Evolutionary conservation across 2,113 vertebrate species (phyloP).

Genomic region (Bos indicus): DNA sequence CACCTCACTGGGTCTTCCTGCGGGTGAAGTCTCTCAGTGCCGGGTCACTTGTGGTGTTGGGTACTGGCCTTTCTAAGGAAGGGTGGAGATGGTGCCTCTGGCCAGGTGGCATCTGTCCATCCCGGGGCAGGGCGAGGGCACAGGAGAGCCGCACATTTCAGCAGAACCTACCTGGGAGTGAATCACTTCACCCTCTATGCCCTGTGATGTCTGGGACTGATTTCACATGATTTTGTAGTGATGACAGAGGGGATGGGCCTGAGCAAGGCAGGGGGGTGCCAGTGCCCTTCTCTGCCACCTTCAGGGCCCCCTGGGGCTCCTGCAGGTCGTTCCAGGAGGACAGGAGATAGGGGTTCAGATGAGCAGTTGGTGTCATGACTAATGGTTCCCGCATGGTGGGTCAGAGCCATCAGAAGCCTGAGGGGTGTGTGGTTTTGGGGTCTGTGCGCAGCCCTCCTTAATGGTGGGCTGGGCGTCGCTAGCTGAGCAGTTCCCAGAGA

Average conservation of each 20-base stretch:
- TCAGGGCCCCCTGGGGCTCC: not conserved
- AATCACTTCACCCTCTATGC: fast-evolving
- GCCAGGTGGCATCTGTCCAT: not conserved
- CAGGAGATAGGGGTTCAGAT: fast-evolving
- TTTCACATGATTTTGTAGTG: not conserved
- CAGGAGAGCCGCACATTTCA: fast-evolving
- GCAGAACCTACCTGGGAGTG: not conserved
- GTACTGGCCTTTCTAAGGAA: not conserved
- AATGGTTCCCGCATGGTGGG: fast-evolving
- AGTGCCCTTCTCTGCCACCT: not conserved
- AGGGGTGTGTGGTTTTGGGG: not conserved
- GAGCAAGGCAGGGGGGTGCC: not conserved
- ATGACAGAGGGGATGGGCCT: no score
- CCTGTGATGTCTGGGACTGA: not conserved
- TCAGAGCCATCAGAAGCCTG: no score
- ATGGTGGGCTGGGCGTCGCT: fast-evolving
- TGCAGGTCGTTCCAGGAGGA: not conserved
- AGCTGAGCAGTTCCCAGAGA: not conserved
- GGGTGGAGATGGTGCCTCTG: not conserved
- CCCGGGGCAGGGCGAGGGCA: fast-evolving
- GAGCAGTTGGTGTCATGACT: not conserved
- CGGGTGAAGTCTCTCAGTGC: fast-evolving
- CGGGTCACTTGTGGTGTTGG: fast-evolving
- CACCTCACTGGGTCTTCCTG: not conserved
- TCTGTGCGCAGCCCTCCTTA: fast-evolving